Percentiles rank a stretch among this genome's conserved stretches.
Evolutionary conservation across 2,888 invertebrate genomes (phyloP).

Genomic region (Troides helena): DNA sequence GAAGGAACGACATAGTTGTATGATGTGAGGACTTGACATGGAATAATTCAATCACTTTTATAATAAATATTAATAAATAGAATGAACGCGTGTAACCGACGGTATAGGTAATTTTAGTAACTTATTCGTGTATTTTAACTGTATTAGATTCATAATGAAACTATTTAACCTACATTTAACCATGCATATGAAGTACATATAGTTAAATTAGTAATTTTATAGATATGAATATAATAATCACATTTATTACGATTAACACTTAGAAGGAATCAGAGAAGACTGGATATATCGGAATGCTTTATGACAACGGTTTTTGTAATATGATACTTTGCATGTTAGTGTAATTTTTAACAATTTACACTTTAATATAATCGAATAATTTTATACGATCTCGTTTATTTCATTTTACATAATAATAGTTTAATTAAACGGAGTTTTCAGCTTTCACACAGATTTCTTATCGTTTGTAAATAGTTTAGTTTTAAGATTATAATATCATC

Average conservation of each 20-base stretch:
- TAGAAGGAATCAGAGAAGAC: conserved; percentile 59
- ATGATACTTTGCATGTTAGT: conserved; percentile 40
- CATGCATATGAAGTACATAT: conserved; percentile 6
- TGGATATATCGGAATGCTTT: conserved; percentile 50
- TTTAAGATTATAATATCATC: conserved; percentile 14
- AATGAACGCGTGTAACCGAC: neutral
- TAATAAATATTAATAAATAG: conserved; percentile 5
- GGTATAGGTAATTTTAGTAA: neutral
- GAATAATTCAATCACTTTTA: conserved; percentile 4
- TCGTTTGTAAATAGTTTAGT: conserved; percentile 20
- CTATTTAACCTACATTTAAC: conserved; percentile 7
- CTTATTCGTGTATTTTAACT: conserved; percentile 19
- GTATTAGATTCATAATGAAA: conserved; percentile 7
- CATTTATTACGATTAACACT: conserved; percentile 33
- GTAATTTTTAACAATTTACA: conserved; percentile 11
- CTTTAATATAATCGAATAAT: conserved; percentile 3
- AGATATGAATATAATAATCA: conserved; percentile 2
- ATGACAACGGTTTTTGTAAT: conserved; percentile 38
- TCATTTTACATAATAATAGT: conserved; percentile 14
- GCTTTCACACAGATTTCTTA: conserved; percentile 26
- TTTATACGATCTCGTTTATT: conserved; percentile 11
- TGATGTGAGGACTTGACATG: conserved; percentile 1
- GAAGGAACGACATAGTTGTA: neutral
- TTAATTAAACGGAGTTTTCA: conserved; percentile 11
- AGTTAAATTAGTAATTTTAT: conserved; percentile 5